Evolutionary conservation across 1,140 invertebrate species (phyloP).

Genomic region (Phthorimaea operculella): DNA sequence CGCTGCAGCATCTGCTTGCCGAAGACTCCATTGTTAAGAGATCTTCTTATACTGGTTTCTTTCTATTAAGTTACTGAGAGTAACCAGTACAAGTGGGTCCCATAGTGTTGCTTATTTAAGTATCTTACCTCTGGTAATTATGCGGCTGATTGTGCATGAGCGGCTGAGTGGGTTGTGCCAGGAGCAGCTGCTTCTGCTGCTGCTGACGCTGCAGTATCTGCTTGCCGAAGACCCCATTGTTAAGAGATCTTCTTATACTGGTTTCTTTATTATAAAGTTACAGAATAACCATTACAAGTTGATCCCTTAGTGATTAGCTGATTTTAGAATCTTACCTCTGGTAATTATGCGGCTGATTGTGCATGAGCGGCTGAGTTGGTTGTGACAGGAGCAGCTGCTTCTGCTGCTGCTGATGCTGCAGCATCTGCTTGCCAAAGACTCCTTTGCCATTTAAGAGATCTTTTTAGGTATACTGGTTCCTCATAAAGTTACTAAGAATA

Average conservation of each 20-base stretch:
- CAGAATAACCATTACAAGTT: too few relatives aligned
- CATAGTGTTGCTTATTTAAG: too few relatives aligned
- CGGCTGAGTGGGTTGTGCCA: conserved; percentile 65
- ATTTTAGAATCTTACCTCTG: conserved; percentile 72
- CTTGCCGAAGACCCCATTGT: conserved; percentile 83
- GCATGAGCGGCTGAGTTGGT: conserved; percentile 65
- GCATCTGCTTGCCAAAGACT: conserved; percentile 82
- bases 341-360: conserved; percentile 73
- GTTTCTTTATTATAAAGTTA: too few relatives aligned
- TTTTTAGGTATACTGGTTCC: too few relatives aligned
- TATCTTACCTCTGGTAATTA: conserved; percentile 73
- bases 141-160: conserved; percentile 70
- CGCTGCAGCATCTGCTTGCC: conserved; percentile 81
- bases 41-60: too few relatives aligned
- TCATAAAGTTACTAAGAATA: too few relatives aligned
- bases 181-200: conserved; percentile 70
- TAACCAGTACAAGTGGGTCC: too few relatives aligned
- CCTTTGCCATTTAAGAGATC: too few relatives aligned
- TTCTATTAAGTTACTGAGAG: too few relatives aligned
- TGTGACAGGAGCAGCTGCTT: conserved; percentile 68
- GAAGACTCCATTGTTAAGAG: too few relatives aligned
- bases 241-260: too few relatives aligned
- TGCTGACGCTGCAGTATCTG: conserved; percentile 80
- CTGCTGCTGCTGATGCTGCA: conserved; percentile 76
- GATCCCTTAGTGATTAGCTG: too few relatives aligned